phyloP scores from a whole-genome alignment of 1,140 invertebrate genomes.

The Leucophenga varia region DNA sequence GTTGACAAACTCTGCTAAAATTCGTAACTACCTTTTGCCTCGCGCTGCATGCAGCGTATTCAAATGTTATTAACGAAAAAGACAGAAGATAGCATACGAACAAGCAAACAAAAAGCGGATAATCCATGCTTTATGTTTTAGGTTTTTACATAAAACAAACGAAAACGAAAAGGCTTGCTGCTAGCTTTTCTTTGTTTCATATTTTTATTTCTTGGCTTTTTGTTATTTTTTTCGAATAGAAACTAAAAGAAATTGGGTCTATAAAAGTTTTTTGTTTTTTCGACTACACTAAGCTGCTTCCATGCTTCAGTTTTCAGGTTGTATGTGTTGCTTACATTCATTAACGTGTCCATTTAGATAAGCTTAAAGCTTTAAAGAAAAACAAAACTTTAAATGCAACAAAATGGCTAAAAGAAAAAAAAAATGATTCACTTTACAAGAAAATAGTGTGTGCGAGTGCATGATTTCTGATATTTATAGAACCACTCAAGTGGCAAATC shows the following conservation, averaged over 20 bases:
- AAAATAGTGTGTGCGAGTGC: conserved; percentile 11
- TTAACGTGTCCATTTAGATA: conserved; percentile 53
- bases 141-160: conserved; percentile 9
- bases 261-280: no score
- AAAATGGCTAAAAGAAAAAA: no score
- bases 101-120: conserved; percentile 46
- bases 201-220: no score
- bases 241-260: no score
- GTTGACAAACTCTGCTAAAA: background rate
- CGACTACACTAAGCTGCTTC: no score
- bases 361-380: conserved; percentile 29
- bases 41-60: no score
- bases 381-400: conserved; percentile 2
- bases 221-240: no score
- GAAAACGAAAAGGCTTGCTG: conserved; percentile 27
- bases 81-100: conserved; percentile 20
- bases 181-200: no score
- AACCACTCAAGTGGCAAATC: conserved; percentile 55
- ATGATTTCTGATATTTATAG: conserved; percentile 41
- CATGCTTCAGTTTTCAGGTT: no score
- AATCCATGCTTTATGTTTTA: conserved; percentile 34
- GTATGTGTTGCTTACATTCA: conserved; percentile 52
- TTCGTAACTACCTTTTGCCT: no score
- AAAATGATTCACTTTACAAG: no score
- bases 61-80: conserved; percentile 18